Percentiles rank a stretch among this genome's conserved stretches.
These are phyloP conservation scores for Brachypalpus laphriformis DNA, from an alignment of 2,888 invertebrate species.

Conservation along the genomic window DNA sequence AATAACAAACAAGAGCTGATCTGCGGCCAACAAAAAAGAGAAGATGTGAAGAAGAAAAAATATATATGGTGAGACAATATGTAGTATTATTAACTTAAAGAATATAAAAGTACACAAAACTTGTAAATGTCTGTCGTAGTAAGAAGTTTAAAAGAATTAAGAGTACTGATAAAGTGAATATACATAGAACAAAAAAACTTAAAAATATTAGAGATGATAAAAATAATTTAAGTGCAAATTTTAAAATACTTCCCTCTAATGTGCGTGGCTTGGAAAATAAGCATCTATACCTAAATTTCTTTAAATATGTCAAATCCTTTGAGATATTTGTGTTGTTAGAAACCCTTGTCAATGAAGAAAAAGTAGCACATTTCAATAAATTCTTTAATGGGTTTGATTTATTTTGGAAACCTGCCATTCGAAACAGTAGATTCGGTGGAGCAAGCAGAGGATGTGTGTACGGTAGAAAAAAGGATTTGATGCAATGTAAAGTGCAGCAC, in stretches of 20 bases:
- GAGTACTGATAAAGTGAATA: background rate
- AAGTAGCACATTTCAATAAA: too few species aligned
- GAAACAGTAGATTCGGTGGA: too few species aligned
- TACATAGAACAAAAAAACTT: background rate
- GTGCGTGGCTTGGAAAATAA: slow-evolving; percentile 10
- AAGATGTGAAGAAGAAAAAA: background rate
- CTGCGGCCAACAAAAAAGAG: background rate
- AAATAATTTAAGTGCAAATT: background rate
- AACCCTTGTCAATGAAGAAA: too few species aligned
- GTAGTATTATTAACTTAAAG: background rate
- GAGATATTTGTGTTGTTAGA: too few species aligned
- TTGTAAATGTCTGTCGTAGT: background rate
- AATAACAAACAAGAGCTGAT: background rate
- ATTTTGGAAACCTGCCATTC: too few species aligned
- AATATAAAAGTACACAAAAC: background rate
- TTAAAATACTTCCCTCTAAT: background rate
- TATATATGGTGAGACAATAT: background rate
- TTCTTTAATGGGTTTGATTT: too few species aligned
- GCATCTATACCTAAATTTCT: background rate
- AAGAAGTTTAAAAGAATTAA: slow-evolving; percentile 5
- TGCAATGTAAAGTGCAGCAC: background rate
- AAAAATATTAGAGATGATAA: background rate
- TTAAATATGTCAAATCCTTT: slow-evolving; percentile 1
- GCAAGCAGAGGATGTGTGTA: background rate
- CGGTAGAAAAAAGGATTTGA: background rate